Base-by-base conservation (phyloP, 1,140 invertebrate species). In the Drosophila triauraria region DNA sequence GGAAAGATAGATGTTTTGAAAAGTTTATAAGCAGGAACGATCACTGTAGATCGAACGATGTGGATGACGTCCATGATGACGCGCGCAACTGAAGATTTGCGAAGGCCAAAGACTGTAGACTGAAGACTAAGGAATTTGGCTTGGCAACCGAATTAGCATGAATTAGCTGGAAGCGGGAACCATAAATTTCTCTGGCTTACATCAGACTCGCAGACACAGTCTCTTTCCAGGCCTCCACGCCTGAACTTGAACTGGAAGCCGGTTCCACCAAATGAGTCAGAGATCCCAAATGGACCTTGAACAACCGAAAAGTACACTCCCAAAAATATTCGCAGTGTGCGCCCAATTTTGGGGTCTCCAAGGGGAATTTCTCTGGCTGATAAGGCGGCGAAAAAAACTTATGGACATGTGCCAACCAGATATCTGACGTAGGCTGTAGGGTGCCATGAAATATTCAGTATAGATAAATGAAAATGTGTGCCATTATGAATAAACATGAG, bases 111-210 rank as follows among this genome's bases (percentile, higher is more conserved):
- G 42, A 43, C 38, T 35, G 20, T n/a, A 32, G 23, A 17, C 25
- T 32, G 20, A 17, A 46, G 12, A 35, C 12, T 53, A 23, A 15
- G 35, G 8, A 56, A 54, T 40, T 72, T 40, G 1, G 46, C 53
- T 23, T 72, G 67, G 38, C 67, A 71, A 72, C 69, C n/a, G 17
- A 72, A 74, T 74, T 72, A 51, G 23, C 67, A 74, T 51, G 43
- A 30, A 46, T 42, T n/a, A 57, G 23, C 25, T 2, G 7, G 2
- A 5, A 48, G 17, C 42, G 5, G 9, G 10, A 20, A 5, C 7
- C 7, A 38, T 43, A 20, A 35, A 35, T 13, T 25, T 59, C 10
- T 20, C 20, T 9, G 27, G 4, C 23, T 58, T 53, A 51, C 46
- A 68, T 51, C 46, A 69, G 17, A 44, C 32, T 61, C 38, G n/a